Evolutionary conservation across 2,113 vertebrate species (phyloP).

Genomic region (Uropsilus gracilis): DNA sequence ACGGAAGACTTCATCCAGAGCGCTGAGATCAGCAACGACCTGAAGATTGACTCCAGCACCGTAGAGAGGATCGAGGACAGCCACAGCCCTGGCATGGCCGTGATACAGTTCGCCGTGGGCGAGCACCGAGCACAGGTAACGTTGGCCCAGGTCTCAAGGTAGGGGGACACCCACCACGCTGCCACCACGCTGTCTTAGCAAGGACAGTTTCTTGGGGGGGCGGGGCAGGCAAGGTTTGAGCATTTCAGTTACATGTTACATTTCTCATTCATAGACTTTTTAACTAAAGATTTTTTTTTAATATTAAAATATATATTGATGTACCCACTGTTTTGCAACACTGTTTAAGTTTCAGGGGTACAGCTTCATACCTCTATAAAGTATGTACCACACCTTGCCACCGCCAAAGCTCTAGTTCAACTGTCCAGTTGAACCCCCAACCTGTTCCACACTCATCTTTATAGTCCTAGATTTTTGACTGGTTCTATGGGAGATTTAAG

Average conservation of each 20-base stretch:
- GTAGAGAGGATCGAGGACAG: conserved; percentile 97
- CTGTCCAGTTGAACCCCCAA: not conserved
- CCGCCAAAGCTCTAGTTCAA: too few species aligned
- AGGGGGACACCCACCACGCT: rapidly evolving
- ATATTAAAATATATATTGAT: too few species aligned
- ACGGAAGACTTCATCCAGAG: conserved; percentile 99
- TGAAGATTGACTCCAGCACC: conserved; percentile 99
- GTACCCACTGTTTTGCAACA: too few species aligned
- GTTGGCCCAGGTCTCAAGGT: rapidly evolving
- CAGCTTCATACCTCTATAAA: not conserved
- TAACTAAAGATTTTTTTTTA: too few species aligned
- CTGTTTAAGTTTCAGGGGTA: not conserved
- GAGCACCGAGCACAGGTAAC: conserved; percentile 97
- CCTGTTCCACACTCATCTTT: not conserved
- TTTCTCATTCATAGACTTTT: too few species aligned
- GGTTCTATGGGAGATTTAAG: not conserved
- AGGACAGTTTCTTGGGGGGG: not conserved
- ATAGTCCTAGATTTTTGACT: not conserved
- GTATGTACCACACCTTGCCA: too few species aligned
- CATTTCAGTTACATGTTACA: not conserved
- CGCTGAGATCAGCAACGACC: conserved; percentile 96
- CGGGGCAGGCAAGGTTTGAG: not conserved
- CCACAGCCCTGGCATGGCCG: conserved; percentile 92
- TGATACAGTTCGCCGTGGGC: conserved; percentile 97
- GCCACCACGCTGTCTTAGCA: rapidly evolving